Evolutionary conservation across 2,888 invertebrate species (phyloP), one percentile per base, ranked within the genome.

Genomic region (Clivina fossor): DNA sequence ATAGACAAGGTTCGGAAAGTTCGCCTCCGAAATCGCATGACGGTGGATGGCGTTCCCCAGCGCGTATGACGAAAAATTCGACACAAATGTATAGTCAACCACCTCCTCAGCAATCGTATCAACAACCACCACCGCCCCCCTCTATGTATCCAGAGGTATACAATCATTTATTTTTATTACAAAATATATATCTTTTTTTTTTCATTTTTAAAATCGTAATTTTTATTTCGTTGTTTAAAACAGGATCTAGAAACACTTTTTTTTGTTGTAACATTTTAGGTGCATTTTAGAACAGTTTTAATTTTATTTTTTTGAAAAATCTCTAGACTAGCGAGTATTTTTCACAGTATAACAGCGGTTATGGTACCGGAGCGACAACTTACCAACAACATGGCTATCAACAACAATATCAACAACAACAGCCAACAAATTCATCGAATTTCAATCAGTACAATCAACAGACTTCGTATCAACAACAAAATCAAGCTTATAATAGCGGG

Each of bases 41-140:
- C 11, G 37, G 26, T 44, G 37, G 35, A 9, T 46, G 19, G 20
- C 56, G 46, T 13, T 47, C 56, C 3, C 40, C 56, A 11, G 58
- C 59, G 32, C 57, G 56, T 41, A 53, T 33, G 37, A 32, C 19
- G 24, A 50, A 50, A 28, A 11, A 26, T 22, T 9, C 41, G n/a
- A 19, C 30, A 20, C 58, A 58, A 46, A 44, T 40, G 28, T 53
- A 53, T 20, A 43, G 15, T 13, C 59, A 54, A 11, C 40, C 47
- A 41, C 35, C 59, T 51, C 43, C 54, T 16, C 49, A 61, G 47
- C 63, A 63, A 58, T 58, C 58, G 11, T 63, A 63, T 26, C 62
- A 61, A 37, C 63, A 63, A 54, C 56, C 61, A 30, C 62, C 60
- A 40, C 53, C 60, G 16, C 56, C 53, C 4, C 55, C 55, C 1